These are phyloP conservation scores for Archips xylosteana DNA, from an alignment of 2,888 invertebrate species.

Conservation along the genomic window DNA sequence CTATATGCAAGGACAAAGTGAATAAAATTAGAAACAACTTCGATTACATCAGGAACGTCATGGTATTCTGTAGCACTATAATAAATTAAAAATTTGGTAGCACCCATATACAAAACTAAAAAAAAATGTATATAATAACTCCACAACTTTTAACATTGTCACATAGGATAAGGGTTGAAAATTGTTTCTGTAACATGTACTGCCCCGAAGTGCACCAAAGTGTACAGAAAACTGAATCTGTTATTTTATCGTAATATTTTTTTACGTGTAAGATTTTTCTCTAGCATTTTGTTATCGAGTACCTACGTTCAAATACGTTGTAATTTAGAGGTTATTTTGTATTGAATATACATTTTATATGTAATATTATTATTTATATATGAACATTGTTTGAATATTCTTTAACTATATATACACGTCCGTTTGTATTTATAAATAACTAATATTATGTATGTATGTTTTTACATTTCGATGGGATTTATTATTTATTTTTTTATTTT, in stretches of 20 bases:
- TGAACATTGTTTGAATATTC: no score
- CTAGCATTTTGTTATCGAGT: background rate
- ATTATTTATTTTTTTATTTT: conserved; percentile 1
- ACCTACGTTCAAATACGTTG: background rate
- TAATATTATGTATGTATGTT: background rate
- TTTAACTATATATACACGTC: no score
- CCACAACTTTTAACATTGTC: conserved; percentile 14
- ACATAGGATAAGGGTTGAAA: conserved; percentile 12
- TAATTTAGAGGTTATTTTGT: background rate
- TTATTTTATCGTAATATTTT: background rate
- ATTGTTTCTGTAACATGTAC: conserved; percentile 2
- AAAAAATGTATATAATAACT: conserved; percentile 21
- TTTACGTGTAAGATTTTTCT: background rate
- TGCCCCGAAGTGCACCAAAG: background rate
- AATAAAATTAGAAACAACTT: background rate
- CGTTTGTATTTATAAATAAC: no score
- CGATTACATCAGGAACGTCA: background rate
- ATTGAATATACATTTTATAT: background rate
- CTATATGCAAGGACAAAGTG: background rate
- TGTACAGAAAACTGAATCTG: background rate
- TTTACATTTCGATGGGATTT: background rate
- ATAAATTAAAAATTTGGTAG: conserved; percentile 30
- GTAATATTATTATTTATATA: background rate
- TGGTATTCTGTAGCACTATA: conserved; percentile 18
- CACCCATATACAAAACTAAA: conserved; percentile 36